Evolutionary conservation across 2,797 vertebrate species (phyloP).

Genomic region (Alectoris magna): DNA sequence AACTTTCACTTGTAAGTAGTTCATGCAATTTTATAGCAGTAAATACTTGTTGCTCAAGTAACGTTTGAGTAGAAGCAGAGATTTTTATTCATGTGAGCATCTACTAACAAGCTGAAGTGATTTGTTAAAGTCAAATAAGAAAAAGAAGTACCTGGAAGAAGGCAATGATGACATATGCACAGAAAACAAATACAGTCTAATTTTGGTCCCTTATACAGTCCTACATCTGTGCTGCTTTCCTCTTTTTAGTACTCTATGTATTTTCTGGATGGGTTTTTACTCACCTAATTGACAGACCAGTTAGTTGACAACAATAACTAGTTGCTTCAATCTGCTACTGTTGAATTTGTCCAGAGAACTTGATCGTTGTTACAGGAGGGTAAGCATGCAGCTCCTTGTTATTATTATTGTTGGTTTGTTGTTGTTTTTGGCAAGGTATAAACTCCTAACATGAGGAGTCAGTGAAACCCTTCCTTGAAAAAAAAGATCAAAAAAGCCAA

Average conservation of each 20-base stretch:
- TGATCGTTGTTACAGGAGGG: not conserved
- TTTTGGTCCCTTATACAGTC: not conserved
- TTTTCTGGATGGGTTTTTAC: constrained; percentile 22
- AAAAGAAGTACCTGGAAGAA: constrained; percentile 55
- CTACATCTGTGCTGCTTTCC: not conserved
- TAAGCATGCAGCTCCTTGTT: not conserved
- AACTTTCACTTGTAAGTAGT: not conserved
- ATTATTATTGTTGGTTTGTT: not conserved
- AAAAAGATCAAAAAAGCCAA: not conserved
- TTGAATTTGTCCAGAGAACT: not conserved
- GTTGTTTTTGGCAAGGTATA: not conserved
- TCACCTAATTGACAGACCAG: not conserved
- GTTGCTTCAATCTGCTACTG: not conserved
- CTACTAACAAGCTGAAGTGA: not conserved
- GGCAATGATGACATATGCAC: constrained; percentile 5
- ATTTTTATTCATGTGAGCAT: constrained; percentile 42
- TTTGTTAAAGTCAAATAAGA: constrained; percentile 66
- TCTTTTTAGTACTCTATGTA: not conserved
- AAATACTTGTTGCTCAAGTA: constrained; percentile 26
- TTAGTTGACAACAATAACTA: not conserved
- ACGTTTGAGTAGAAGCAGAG: not conserved
- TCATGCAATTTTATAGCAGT: not conserved
- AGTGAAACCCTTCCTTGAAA: not conserved
- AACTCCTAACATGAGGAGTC: not conserved
- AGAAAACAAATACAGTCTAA: constrained; percentile 6